phyloP scores from a whole-genome alignment of 2,888 invertebrate species.

The Tipula vernalis region DNA sequence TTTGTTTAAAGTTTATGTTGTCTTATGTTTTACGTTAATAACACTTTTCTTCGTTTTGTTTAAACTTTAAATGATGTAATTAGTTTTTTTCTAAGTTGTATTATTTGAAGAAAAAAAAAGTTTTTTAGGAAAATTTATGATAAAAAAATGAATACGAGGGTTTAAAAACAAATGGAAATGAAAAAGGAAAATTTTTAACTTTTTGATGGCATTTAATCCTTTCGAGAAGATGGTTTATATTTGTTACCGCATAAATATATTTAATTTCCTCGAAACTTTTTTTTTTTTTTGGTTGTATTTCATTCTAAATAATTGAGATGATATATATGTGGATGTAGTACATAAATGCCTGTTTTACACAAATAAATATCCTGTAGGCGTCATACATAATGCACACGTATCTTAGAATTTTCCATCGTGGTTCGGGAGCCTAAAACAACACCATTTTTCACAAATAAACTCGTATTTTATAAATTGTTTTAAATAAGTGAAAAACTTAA shows the following conservation, averaged over 20 bases:
- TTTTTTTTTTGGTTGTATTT: not conserved
- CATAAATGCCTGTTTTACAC: not conserved
- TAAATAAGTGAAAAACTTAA: not conserved
- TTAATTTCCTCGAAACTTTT: not conserved
- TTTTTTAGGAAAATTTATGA: not conserved
- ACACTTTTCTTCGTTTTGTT: conserved; percentile 4
- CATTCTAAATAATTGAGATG: not conserved
- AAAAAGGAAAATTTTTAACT: not conserved
- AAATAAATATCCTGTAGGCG: not conserved
- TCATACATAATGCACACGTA: not conserved
- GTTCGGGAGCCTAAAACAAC: not conserved
- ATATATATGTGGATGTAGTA: not conserved
- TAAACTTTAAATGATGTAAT: conserved; percentile 4
- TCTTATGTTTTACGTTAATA: conserved; percentile 4
- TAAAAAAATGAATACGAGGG: not conserved
- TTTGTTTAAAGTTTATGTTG: conserved; percentile 4
- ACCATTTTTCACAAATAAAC: not conserved
- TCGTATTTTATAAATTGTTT: not conserved
- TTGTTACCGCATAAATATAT: not conserved
- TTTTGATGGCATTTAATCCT: not conserved
- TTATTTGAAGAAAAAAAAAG: not conserved
- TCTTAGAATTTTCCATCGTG: not conserved
- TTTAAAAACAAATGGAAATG: not conserved
- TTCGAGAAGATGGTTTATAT: not conserved
- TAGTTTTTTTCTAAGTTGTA: not conserved